Base-by-base conservation (phyloP, 2,797 vertebrate genomes). In the Alectoris magna region DNA sequence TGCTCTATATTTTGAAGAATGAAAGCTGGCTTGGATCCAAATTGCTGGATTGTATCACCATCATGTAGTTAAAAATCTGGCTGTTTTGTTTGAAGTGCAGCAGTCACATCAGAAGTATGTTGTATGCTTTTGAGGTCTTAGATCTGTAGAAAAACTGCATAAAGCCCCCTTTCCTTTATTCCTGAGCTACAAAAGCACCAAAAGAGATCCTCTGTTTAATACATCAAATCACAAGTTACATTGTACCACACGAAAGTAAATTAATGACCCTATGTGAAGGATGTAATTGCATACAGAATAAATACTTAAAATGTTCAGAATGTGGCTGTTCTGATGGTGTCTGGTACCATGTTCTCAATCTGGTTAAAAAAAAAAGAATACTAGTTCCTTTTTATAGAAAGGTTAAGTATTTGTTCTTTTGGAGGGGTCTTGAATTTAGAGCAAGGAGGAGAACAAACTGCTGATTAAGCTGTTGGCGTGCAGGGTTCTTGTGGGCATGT, bases 111-210 rank as follows among this genome's bases (percentile, higher is more conserved):
- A 62, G 58, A 77, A 88, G 21, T 14, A 5, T 6, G 18, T 73
- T 76, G 29, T 0, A 5, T 51, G 34, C 43, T 56, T 34, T 63
- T 59, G 76, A 62, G 62, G 38, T 15, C 29, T 43, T 5, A 24
- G 21, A 10, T 64, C 41, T 80, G 5, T 17, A 48, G 53, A 74
- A 56, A 39, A n/a, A 16, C 14, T 71, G 3, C 43, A 12, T 46
- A 26, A 83, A 60, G 13, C 16, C 60, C 67, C 12, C n/a, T 88
- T 80, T 22, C 26, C 56, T 58, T 34, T 73, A 39, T 80, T 80
- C 26, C 17, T 49, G 46, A 62, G 51, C 13, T 38, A 2, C 0
- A 2, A 13, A 63, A 34, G 18, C 49, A 44, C 9, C 1, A 3
- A 11, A 4, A 39, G 39, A 64, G 29, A 36, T 62, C 5, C 26